Conservation (phyloP, 92 coral and sea anemone genomes). For the Actinernus sp. region DNA sequence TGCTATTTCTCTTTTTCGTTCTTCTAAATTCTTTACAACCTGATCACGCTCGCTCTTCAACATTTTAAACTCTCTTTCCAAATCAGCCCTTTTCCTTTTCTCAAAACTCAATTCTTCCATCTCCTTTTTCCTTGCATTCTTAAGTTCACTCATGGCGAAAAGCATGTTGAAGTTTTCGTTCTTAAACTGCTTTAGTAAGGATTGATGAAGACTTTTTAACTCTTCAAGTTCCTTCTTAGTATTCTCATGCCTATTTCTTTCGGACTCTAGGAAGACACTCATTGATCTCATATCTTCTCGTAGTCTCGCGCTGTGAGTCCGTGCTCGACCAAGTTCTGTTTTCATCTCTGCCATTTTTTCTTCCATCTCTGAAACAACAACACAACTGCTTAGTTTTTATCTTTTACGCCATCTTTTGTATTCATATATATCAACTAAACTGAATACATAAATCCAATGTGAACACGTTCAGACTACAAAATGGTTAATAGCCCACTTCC, state of each 20-base stretch:
- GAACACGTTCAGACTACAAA: too few species aligned
- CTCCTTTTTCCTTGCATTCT: conserved; percentile 8
- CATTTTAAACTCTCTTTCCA: conserved; percentile 3
- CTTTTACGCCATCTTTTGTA: not conserved
- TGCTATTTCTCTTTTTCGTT: conserved; percentile 12
- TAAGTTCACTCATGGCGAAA: conserved; percentile 23
- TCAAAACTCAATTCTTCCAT: conserved; percentile 8
- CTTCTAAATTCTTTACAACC: too few species aligned
- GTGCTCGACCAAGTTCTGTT: conserved; percentile 62
- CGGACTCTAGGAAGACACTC: conserved; percentile 22
- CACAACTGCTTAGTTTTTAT: not conserved
- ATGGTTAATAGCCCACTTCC: too few species aligned
- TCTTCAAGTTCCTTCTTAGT: conserved; percentile 71
- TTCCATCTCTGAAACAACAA: conserved; percentile 62
- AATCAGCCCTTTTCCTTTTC: not conserved
- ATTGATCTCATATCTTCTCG: conserved; percentile 33
- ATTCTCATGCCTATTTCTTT: conserved; percentile 47
- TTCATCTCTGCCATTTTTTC: conserved; percentile 69
- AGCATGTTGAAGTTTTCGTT: conserved; percentile 33
- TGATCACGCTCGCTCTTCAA: conserved; percentile 8
- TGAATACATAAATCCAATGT: too few species aligned
- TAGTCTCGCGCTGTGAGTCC: conserved; percentile 59
- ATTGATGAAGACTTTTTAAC: conserved; percentile 64
- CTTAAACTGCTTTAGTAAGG: conserved; percentile 44
- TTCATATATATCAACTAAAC: not conserved